Conservation (phyloP, 2,113 vertebrate species). For the Chaetops frenatus region DNA sequence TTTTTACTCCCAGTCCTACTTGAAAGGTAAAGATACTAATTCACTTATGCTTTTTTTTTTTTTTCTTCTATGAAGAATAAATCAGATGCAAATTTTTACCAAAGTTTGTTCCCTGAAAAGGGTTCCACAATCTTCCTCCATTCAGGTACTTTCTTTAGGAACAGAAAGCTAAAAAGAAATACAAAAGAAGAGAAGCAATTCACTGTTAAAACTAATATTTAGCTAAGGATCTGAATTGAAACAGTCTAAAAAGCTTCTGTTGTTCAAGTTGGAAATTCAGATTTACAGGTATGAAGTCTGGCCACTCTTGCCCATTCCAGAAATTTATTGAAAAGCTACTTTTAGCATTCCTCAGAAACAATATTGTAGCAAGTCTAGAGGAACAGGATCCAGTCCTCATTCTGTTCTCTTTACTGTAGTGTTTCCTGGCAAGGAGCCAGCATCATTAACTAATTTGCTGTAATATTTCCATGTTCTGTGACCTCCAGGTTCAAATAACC, state of each 20-base stretch:
- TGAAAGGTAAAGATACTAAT: background rate
- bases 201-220: background rate
- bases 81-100: background rate
- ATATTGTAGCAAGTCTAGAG: background rate
- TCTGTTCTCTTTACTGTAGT: background rate
- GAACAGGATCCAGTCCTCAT: background rate
- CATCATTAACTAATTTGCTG: background rate
- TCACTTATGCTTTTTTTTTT: background rate
- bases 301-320: background rate
- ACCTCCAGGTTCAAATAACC: background rate
- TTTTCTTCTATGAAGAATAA: background rate
- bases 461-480: background rate
- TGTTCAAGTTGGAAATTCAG: background rate
- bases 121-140: background rate
- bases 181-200: background rate
- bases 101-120: background rate
- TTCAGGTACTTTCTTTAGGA: background rate
- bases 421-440: background rate
- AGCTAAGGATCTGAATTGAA: background rate
- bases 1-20: accelerated
- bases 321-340: background rate
- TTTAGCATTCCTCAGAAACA: background rate
- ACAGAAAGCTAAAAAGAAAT: background rate
- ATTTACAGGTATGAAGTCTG: background rate
- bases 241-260: background rate